phyloP scores from a whole-genome alignment of 2,797 vertebrate genomes.

The Manis crassicaudata region DNA sequence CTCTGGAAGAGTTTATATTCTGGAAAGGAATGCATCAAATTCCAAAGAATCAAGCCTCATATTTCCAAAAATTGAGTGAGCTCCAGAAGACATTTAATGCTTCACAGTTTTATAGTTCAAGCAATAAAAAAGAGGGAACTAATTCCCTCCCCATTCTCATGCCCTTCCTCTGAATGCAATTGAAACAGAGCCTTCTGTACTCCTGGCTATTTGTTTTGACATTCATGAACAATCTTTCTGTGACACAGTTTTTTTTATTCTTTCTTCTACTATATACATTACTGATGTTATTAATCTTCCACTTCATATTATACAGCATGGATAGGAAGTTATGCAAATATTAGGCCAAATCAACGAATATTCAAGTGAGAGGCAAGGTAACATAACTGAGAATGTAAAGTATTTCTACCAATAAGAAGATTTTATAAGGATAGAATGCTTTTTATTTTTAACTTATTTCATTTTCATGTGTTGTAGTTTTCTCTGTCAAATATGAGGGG shows the following conservation, averaged over 20 bases:
- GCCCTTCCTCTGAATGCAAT: not conserved
- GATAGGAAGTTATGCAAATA: not conserved
- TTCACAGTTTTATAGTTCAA: constrained; percentile 53
- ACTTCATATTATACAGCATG: not conserved
- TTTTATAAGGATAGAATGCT: not conserved
- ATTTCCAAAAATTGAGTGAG: constrained; percentile 63
- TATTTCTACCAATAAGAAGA: not conserved
- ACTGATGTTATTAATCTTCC: constrained; percentile 31
- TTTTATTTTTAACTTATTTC: not conserved
- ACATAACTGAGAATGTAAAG: not conserved
- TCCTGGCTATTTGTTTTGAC: constrained; percentile 20
- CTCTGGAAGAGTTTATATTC: constrained; percentile 32
- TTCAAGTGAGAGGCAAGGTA: not conserved
- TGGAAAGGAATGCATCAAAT: constrained; percentile 63
- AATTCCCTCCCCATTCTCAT: constrained; percentile 57
- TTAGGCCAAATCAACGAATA: constrained; percentile 22
- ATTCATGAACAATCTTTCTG: not conserved
- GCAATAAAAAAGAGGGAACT: constrained; percentile 48
- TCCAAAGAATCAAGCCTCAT: constrained; percentile 44
- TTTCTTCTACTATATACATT: constrained; percentile 33
- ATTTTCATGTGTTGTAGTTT: not conserved
- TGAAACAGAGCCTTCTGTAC: not conserved
- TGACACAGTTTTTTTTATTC: constrained; percentile 1
- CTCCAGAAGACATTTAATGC: constrained; percentile 56
- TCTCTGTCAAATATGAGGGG: not conserved